These are phyloP conservation scores for Anarsia innoxiella DNA, from an alignment of 2,888 invertebrate species.

Conservation along the genomic window DNA sequence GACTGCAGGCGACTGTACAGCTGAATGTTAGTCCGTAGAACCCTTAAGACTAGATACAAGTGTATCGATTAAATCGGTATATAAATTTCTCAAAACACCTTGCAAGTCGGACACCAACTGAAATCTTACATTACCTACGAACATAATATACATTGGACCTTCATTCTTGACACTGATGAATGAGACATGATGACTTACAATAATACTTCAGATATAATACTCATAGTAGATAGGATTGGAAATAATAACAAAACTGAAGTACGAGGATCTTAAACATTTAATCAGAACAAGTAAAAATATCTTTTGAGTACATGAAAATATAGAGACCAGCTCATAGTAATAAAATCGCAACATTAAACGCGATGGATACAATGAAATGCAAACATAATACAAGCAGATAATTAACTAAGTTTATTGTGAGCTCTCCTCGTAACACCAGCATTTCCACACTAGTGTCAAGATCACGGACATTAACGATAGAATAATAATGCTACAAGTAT, in stretches of 20 bases:
- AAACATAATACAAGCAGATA: constrained; percentile 49
- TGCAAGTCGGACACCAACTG: constrained; percentile 3
- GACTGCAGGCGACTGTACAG: too few species aligned
- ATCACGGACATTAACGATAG: too few species aligned
- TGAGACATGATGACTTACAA: constrained; percentile 38
- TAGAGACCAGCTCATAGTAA: constrained; percentile 68
- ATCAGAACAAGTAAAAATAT: constrained; percentile 44
- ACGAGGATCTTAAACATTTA: constrained; percentile 44
- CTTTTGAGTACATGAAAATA: constrained; percentile 65
- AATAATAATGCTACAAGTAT: too few species aligned
- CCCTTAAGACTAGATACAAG: too few species aligned
- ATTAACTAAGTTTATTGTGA: constrained; percentile 40
- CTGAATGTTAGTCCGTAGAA: too few species aligned
- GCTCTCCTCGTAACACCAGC: constrained; percentile 25
- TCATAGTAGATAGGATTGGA: constrained; percentile 30
- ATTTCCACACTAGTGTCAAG: too few species aligned
- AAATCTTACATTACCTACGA: constrained; percentile 60
- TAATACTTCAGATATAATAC: constrained; percentile 40
- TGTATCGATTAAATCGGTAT: too few species aligned
- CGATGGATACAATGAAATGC: constrained; percentile 59
- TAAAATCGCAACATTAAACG: constrained; percentile 39
- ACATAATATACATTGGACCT: constrained; percentile 64
- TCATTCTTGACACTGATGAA: constrained; percentile 49
- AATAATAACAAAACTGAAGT: constrained; percentile 34
- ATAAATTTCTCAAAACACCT: background rate